Conservation (phyloP, 2,888 invertebrate species). For the Uloborus plumipes region DNA sequence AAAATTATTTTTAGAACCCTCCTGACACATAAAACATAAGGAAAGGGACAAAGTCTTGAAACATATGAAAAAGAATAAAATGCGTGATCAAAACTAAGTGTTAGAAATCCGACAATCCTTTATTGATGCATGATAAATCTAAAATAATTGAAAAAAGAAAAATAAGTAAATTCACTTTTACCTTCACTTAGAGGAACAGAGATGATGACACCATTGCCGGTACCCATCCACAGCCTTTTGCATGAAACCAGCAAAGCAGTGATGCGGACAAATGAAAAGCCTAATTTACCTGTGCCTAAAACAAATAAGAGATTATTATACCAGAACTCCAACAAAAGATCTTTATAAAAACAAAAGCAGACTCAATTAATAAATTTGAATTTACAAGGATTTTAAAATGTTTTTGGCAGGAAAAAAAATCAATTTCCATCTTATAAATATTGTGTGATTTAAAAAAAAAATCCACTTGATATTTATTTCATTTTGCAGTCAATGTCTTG, state of each 20-base stretch:
- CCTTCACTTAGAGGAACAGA: slow-evolving; percentile 68
- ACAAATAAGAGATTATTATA: not conserved
- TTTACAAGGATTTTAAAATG: not conserved
- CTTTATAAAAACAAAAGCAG: not conserved
- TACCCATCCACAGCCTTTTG: slow-evolving; percentile 97
- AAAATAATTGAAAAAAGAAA: slow-evolving; percentile 2
- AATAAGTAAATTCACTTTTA: slow-evolving; percentile 9
- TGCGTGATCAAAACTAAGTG: too few species aligned
- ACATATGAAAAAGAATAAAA: too few species aligned
- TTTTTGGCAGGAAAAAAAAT: not conserved
- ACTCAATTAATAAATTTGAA: not conserved
- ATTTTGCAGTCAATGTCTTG: too few species aligned
- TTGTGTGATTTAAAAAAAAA: not conserved
- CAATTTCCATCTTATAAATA: not conserved
- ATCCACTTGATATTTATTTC: too few species aligned
- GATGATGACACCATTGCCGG: slow-evolving; percentile 86
- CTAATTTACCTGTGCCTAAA: slow-evolving; percentile 64
- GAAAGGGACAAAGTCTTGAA: too few species aligned
- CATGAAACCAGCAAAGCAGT: slow-evolving; percentile 95
- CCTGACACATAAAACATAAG: too few species aligned
- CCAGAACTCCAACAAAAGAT: not conserved
- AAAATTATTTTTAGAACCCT: too few species aligned
- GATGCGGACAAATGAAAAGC: slow-evolving; percentile 92
- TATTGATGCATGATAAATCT: not conserved
- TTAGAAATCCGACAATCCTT: too few species aligned